phyloP scores from a whole-genome alignment of 2,888 invertebrate genomes.

The Ophion ventricosus region DNA sequence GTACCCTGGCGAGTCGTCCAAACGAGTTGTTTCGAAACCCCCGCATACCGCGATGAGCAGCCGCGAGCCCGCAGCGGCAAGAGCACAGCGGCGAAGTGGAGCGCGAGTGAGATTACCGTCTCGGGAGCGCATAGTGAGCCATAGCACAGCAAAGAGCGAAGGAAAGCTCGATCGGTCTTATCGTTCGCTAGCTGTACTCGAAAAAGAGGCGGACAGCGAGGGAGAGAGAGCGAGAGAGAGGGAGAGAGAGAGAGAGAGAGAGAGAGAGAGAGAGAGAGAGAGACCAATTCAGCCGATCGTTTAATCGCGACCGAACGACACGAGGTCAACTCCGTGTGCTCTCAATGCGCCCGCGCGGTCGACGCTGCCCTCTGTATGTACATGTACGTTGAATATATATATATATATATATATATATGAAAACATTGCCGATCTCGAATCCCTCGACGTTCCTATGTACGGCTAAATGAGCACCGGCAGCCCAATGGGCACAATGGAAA shows the following conservation, averaged over 20 bases:
- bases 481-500: no score
- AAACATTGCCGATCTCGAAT: no score
- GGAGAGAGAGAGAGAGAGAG: neutral
- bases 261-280: conserved; percentile 38
- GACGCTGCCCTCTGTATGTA: conserved; percentile 37
- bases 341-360: conserved; percentile 24
- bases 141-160: conserved; percentile 23
- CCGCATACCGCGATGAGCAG: neutral
- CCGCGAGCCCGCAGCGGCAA: neutral
- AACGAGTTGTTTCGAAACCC: conserved; percentile 46
- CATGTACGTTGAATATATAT: no score
- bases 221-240: neutral
- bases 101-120: conserved; percentile 57
- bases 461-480: no score
- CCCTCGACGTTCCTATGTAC: no score
- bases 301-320: conserved; percentile 66
- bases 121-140: conserved; percentile 11
- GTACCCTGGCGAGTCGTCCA: conserved; percentile 18
- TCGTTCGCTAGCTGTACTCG: neutral
- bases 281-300: conserved; percentile 62
- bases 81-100: conserved; percentile 21
- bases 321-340: conserved; percentile 59
- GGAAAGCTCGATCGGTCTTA: conserved; percentile 10
- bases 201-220: no score
- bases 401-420: no score